phyloP scores from a whole-genome alignment of 2,113 vertebrate genomes.

The Hemibates koningsi region DNA sequence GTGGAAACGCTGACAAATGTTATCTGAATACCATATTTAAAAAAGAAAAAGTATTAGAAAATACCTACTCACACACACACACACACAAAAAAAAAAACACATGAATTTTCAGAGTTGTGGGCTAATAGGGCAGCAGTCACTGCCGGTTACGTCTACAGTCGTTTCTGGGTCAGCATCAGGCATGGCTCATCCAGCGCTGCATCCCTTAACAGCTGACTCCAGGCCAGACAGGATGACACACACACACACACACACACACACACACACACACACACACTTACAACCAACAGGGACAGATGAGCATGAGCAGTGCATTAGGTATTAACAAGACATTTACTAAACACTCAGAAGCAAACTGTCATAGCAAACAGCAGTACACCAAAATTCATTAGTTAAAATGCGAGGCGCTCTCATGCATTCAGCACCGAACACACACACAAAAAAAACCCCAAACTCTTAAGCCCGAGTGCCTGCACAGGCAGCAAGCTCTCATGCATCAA shows the following conservation, averaged over 20 bases:
- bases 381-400: background rate
- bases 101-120: slow-evolving; percentile 12
- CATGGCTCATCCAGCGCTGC: slow-evolving; percentile 32
- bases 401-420: background rate
- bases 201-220: slow-evolving; percentile 47
- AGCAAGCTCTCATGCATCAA: background rate
- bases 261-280: background rate
- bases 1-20: background rate
- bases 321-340: background rate
- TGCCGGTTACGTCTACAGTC: slow-evolving; percentile 37
- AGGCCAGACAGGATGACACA: slow-evolving; percentile 22
- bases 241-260: background rate
- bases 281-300: slow-evolving; percentile 5
- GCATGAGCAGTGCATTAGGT: background rate
- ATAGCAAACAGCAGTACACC: background rate
- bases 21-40: background rate
- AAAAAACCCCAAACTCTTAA: background rate
- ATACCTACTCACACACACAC: background rate
- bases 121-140: slow-evolving; percentile 55
- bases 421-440: background rate
- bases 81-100: background rate
- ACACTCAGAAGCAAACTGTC: background rate
- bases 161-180: slow-evolving; percentile 65
- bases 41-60: background rate
- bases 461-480: background rate